A percentile compares a stretch with the other conserved stretches of the same genome.
These are phyloP conservation scores for Colletes gigas DNA, from an alignment of 1,140 invertebrate genomes.

Conservation along the genomic window DNA sequence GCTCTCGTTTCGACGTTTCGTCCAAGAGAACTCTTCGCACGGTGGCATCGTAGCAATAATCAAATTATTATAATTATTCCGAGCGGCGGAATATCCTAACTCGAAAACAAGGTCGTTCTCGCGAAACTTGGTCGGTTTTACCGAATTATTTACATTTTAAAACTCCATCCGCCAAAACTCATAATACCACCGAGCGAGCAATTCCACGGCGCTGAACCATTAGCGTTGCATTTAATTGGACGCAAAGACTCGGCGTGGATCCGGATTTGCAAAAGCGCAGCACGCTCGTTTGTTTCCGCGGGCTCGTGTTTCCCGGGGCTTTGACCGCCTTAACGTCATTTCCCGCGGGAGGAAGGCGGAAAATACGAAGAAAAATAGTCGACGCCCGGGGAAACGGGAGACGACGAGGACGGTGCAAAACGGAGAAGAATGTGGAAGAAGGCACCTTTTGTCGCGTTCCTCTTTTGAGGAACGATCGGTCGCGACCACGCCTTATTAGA, in stretches of 20 bases:
- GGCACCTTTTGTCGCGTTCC: neutral
- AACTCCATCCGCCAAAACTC: too few species aligned
- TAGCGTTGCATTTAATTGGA: conserved; percentile 11
- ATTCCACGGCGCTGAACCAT: neutral
- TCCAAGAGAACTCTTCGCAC: too few species aligned
- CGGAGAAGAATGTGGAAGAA: neutral
- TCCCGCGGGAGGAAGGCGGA: conserved; percentile 6
- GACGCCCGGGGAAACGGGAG: neutral
- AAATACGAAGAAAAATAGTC: neutral
- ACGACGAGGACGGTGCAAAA: neutral
- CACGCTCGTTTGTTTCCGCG: neutral
- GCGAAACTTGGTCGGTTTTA: too few species aligned
- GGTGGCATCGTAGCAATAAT: too few species aligned
- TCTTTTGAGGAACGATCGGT: conserved; percentile 1
- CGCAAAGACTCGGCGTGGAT: neutral
- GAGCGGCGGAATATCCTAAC: too few species aligned
- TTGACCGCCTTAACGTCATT: conserved; percentile 1
- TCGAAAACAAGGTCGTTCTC: too few species aligned
- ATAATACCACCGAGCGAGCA: too few species aligned
- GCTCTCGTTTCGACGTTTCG: too few species aligned
- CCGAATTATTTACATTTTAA: too few species aligned
- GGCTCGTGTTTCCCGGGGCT: neutral
- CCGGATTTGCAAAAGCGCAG: neutral
- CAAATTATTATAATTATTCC: too few species aligned
- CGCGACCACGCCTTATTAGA: conserved; percentile 34